Base-by-base conservation (phyloP, 2,797 vertebrate genomes). In the Carcharodon carcharias region DNA sequence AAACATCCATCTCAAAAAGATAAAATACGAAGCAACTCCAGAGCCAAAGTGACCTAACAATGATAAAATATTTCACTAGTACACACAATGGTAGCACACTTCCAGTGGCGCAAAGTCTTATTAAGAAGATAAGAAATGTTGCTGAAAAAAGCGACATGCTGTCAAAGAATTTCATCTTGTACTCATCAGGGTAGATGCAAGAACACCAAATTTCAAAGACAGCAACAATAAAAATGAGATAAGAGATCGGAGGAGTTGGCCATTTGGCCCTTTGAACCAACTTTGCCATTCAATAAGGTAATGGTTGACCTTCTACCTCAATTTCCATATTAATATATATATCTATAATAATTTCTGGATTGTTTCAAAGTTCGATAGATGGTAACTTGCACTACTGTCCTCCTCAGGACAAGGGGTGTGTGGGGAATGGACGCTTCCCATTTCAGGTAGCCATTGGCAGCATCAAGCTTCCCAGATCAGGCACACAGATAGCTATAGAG, bases 1-100 rank as follows among this genome's bases (percentile, higher is more conserved):
- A 97, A 99, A 99, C 23, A 99, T 97, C 99, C 99, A 99, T 96
- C 99, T 98, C 96, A 99, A 97, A 97, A 99, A 99, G 97, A 99
- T 99, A 96, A 99, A 99, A 96, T 99, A 99, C 92, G 99, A 99
- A 1, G 99, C 99, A 54, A 99, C 99, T 0, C 99, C 99, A 0
- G 99, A 99, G 3, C 99, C 99, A 97, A 99, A 99, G 97, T 99
- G 99, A 98, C 99, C 99, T 99, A n/a, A 96, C 45, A 96, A 96
- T 96, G 16, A 67, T 35, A 95, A 71, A 67, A 77, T 31, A 77
- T 16, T 56, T 95, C 67, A 31, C 3, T 28, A 18, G 1, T 31
- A 96, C 40, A 4, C 0, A 21, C 45, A 18, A 73, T 28, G 50
- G 61, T 9, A 61, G 61, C 18, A 91, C 50, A 61, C 16, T 35